These are phyloP conservation scores for Merodon equestris DNA, from an alignment of 2,888 invertebrate genomes.

Conservation along the genomic window DNA sequence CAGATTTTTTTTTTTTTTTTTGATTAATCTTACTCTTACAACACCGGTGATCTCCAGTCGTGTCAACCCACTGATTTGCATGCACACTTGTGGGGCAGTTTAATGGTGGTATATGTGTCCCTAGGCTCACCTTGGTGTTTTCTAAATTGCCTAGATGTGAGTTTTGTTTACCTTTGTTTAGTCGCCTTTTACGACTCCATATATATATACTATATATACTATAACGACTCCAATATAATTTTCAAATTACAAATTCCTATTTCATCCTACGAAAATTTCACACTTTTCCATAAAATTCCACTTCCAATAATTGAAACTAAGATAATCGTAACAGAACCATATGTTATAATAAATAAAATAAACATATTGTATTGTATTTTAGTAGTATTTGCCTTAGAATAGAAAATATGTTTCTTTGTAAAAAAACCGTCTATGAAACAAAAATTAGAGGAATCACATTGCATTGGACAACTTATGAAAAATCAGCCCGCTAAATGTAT, in stretches of 20 bases:
- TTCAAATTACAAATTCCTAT: constrained; percentile 20
- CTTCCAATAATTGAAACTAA: constrained; percentile 40
- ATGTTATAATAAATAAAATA: constrained; percentile 26
- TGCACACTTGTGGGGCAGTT: no score
- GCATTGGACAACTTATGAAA: constrained; percentile 11
- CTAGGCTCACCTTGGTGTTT: no score
- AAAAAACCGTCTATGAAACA: constrained; percentile 17
- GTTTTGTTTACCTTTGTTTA: no score
- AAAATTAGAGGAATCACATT: constrained; percentile 15
- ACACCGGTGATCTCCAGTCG: no score
- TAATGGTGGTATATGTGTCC: no score
- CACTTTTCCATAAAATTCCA: constrained; percentile 26
- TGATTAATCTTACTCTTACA: no score
- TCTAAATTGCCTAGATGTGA: no score
- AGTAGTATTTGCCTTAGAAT: constrained; percentile 30
- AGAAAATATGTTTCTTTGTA: constrained; percentile 27
- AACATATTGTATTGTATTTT: constrained; percentile 41
- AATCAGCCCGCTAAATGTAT: constrained; percentile 20
- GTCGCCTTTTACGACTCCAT: no score
- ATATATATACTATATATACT: no score
- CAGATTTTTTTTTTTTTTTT: no score
- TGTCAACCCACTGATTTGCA: no score
- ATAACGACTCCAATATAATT: constrained; percentile 17
- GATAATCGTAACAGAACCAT: constrained; percentile 22
- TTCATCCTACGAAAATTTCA: constrained; percentile 22